Evolutionary conservation across 2,888 invertebrate species (phyloP), one percentile per base, ranked within the genome.

Genomic region (Tromatobia lineatoria): DNA sequence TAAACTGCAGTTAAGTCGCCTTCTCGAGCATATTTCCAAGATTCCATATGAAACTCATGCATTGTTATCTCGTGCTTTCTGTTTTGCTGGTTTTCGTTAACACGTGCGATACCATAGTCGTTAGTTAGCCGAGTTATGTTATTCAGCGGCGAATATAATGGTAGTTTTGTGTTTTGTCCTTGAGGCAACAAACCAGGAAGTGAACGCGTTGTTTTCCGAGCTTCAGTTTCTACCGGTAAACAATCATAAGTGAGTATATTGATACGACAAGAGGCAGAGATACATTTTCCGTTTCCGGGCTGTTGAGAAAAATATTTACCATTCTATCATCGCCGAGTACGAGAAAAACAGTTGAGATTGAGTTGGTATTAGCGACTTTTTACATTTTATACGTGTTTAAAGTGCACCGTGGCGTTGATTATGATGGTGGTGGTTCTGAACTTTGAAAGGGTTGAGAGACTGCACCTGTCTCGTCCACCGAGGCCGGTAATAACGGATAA

Each of bases 401-500:
- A 42, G 45, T 45, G 23, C n/a, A n/a, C 8, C 25, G 7, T 23
- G 54, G 10, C 18, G 54, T 20, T 54, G 57, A 23, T 29, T 29
- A 29, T 59, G 11, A 10, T 20, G 52, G n/a, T 45, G n/a, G 8
- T 18, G 42, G 20, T 18, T 11, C 20, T 34, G 45, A 29, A 52
- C 71, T 71, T 15, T 61, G 29, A 79, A 57, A 64, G 64, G 8
- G 13, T 71, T 38, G 59, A 52, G 61, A 66, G 71, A 66, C n/a
- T 29, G 23, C 1, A n/a, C 52, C 54, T 18, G 42, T 23, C 45
- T 69, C 52, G 42, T 23, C 34, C 61, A 42, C 59, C 47, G 78
- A 61, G 47, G 59, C 66, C 11, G 64, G 71, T 73, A 79, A 79
- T 73, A 66, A 66, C 59, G 54, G 34, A 81, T 76, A 54, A 76